Base-by-base conservation (phyloP, 2,888 invertebrate species). In the Urechis unicinctus region DNA sequence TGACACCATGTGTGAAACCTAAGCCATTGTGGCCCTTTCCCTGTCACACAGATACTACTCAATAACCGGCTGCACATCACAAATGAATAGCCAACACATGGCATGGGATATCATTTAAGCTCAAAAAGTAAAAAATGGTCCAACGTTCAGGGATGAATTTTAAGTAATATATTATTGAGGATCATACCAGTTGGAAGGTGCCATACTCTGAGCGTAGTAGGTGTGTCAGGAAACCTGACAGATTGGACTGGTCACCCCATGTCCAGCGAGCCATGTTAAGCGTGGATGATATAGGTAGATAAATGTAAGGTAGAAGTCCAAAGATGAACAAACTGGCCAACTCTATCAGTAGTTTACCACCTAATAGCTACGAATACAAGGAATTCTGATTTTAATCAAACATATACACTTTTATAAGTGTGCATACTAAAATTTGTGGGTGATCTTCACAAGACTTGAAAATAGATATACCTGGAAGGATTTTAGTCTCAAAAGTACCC, bases 191-290 rank as follows among this genome's bases (percentile, higher is more conserved):
- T 52, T 69, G 62, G 57, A 74, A 71, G 6, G 75, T 75, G 29
- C 75, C 76, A 64, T 75, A 75, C 51, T 76, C 76, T 21, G 48
- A 29, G 21, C 76, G 59, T 9, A 74, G 60, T 1, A 76, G 47
- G 58, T 76, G 76, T 21, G 51, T 71, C 9, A 74, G 45, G 50
- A 76, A 69, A 3, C 76, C 76, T 3, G 25, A 9, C 3, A 72
- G 2, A 4, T 69, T 62, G 21, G 66, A 62, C 62, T 74, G 74
- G 60, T 75, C 72, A 24, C 76, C 76, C 76, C 76, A 76, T 0
- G 75, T 72, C 72, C 72, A 76, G 17, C 71, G 60, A 2, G 72
- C 71, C 2, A 53, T 45, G 53, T 64, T 62, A 41, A 60, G 49
- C 42, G 58, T 52, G 4, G 73, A 62, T 3, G 73, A 70, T n/a